Percentiles rank a stretch among this genome's conserved stretches.
phyloP scores from a whole-genome alignment of 2,113 vertebrate species.

The Setophaga kirtlandii region DNA sequence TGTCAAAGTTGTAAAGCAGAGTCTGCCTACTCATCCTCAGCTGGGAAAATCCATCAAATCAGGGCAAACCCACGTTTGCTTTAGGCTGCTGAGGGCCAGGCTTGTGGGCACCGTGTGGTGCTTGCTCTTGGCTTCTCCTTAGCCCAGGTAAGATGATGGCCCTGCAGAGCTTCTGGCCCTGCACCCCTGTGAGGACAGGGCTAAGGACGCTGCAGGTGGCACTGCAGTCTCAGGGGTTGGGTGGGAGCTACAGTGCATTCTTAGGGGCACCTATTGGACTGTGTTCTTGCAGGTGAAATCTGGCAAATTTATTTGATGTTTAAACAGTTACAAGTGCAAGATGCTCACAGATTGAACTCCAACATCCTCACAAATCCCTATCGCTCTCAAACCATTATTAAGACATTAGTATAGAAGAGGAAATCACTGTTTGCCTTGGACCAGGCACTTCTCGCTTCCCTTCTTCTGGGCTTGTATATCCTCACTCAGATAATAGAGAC shows the following conservation, averaged over 20 bases:
- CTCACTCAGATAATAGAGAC: conserved; percentile 1
- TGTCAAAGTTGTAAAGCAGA: neutral
- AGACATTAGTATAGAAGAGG: neutral
- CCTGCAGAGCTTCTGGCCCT: neutral
- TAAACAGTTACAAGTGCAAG: neutral
- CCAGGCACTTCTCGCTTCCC: neutral
- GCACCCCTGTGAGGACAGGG: neutral
- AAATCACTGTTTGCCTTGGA: conserved; percentile 22
- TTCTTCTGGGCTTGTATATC: neutral
- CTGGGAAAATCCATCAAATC: neutral
- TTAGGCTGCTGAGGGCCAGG: neutral
- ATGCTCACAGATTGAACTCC: neutral
- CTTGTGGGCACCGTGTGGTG: fast-evolving
- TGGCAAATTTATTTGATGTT: neutral
- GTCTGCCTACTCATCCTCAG: neutral
- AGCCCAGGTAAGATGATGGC: neutral
- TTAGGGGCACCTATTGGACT: neutral
- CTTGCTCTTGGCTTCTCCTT: fast-evolving
- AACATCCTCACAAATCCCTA: neutral
- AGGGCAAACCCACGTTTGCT: neutral
- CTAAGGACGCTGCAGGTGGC: neutral
- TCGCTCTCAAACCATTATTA: neutral
- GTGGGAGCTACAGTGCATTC: neutral
- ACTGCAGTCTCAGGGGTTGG: neutral
- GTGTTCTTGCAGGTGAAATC: neutral